A percentile compares a stretch with the other conserved stretches of the same genome.
Evolutionary conservation across 2,113 vertebrate species (phyloP).

Genomic region (Entomyzon cyanotis): DNA sequence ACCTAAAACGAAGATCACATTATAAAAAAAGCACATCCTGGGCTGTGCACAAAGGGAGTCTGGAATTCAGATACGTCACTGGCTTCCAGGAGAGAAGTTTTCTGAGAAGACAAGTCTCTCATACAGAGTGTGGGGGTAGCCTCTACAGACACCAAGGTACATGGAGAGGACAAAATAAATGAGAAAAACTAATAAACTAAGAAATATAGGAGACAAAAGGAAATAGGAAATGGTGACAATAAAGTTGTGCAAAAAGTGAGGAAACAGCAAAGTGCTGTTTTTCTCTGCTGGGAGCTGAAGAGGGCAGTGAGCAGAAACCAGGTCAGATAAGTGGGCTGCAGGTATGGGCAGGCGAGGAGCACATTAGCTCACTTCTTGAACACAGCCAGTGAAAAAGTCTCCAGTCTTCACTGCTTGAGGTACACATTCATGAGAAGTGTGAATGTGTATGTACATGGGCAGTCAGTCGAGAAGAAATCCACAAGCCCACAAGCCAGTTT

Average conservation of each 20-base stretch:
- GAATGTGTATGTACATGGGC: background rate
- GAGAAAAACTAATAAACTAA: background rate
- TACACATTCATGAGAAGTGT: background rate
- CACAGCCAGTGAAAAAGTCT: background rate
- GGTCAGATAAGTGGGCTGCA: background rate
- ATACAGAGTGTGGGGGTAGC: background rate
- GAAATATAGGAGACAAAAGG: background rate
- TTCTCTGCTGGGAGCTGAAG: background rate
- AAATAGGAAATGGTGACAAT: background rate
- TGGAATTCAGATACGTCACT: background rate
- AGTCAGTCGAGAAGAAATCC: background rate
- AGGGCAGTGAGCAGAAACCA: background rate
- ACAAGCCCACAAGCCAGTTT: background rate
- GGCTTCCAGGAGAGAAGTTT: background rate
- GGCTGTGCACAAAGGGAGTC: rapidly evolving
- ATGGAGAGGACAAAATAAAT: background rate
- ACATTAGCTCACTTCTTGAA: background rate
- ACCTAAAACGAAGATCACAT: background rate
- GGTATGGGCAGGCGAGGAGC: background rate
- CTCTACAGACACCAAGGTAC: background rate
- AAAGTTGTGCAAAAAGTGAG: background rate
- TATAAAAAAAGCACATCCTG: background rate
- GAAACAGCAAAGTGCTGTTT: background rate
- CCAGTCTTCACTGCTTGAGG: background rate
- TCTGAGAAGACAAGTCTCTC: background rate